Evolutionary conservation across 2,113 vertebrate genomes (phyloP).

Genomic region (Zootoca vivipara): DNA sequence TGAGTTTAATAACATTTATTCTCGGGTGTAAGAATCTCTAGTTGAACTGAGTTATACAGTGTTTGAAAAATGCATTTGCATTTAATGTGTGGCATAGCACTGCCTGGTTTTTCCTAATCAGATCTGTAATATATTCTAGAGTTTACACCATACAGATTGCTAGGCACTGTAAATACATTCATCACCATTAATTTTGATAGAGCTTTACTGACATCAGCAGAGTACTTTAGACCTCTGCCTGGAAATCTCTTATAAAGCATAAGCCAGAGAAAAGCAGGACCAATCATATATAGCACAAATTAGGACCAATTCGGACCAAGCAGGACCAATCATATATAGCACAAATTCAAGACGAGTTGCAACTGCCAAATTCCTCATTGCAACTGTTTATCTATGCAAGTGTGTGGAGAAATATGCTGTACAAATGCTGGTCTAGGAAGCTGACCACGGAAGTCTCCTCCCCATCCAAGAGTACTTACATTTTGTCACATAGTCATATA

Average conservation of each 20-base stretch:
- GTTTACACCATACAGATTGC: background rate
- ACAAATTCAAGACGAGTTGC: no score
- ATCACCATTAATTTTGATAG: background rate
- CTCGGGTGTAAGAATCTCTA: background rate
- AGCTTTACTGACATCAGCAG: background rate
- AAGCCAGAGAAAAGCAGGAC: background rate
- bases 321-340: background rate
- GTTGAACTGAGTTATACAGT: background rate
- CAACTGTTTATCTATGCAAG: no score
- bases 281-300: background rate
- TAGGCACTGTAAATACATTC: background rate
- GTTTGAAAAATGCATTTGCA: background rate
- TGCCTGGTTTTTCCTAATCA: background rate
- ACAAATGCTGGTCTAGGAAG: background rate
- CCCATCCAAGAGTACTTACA: background rate
- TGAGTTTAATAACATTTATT: constrained; percentile 31
- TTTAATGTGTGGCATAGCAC: background rate
- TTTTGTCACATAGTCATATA: background rate
- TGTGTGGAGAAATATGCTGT: background rate
- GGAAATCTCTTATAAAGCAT: background rate
- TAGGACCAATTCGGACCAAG: background rate
- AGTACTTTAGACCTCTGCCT: background rate
- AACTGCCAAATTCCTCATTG: background rate
- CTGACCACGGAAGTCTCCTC: background rate
- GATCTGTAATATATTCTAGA: background rate